phyloP scores from a whole-genome alignment of 2,113 vertebrate species.

The Elanoides forficatus region DNA sequence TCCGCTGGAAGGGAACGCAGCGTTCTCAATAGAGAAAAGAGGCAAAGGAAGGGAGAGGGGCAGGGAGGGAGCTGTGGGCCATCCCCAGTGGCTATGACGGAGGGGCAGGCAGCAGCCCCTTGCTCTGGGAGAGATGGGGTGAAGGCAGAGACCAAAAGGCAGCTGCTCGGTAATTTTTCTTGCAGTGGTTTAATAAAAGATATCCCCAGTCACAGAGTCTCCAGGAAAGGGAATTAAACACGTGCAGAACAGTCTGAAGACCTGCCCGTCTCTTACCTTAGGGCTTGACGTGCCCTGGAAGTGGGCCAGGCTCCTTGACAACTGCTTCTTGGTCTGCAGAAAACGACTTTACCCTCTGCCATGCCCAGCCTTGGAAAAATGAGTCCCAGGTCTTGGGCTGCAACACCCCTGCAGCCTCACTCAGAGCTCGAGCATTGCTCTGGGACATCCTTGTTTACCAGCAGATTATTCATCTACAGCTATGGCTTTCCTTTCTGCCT shows the following conservation, averaged over 20 bases:
- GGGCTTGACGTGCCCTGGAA: background rate
- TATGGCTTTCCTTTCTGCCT: background rate
- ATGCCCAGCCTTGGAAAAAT: background rate
- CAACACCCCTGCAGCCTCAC: background rate
- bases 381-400: background rate
- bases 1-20: background rate
- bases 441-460: background rate
- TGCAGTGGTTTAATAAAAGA: background rate
- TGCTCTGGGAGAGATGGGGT: background rate
- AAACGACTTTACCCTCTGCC: background rate
- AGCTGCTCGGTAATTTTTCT: background rate
- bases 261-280: background rate
- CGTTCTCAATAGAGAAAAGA: background rate
- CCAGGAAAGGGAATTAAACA: background rate
- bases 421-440: rapidly evolving
- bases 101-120: background rate
- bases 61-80: background rate
- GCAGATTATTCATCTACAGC: background rate
- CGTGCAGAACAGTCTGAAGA: background rate
- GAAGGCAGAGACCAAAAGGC: background rate
- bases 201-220: background rate
- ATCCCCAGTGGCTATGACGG: background rate
- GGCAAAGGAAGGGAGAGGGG: background rate
- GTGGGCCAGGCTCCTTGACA: background rate
- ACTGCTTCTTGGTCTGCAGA: background rate